Evolutionary conservation across 2,113 vertebrate species (phyloP).

Genomic region (Xiphias gladius): DNA sequence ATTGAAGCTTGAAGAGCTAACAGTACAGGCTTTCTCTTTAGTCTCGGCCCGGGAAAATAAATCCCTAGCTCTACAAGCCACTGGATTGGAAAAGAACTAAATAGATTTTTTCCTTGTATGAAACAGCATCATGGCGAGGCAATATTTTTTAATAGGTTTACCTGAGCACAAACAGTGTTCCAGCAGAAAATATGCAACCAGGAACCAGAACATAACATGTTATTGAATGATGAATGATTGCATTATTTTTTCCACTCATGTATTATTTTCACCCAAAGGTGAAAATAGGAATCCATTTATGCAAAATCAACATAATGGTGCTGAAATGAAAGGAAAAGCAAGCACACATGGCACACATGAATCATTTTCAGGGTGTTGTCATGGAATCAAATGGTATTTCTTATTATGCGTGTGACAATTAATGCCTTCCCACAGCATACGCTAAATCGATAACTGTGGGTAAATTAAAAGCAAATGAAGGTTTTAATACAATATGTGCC

Average conservation of each 20-base stretch:
- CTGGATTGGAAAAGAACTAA: conserved; percentile 79
- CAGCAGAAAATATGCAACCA: conserved; percentile 73
- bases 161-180: conserved; percentile 71
- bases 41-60: conserved; percentile 61
- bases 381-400: conserved; percentile 35
- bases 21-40: conserved; percentile 67
- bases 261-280: conserved; percentile 70
- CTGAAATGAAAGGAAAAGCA: conserved; percentile 58
- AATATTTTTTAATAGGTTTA: conserved; percentile 78
- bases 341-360: conserved; percentile 55
- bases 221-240: conserved; percentile 75
- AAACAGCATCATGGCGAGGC: conserved; percentile 67
- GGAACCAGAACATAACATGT: conserved; percentile 69
- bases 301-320: conserved; percentile 63
- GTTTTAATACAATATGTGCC: conserved; percentile 7
- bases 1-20: conserved; percentile 66
- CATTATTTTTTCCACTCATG: conserved; percentile 52
- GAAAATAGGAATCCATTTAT: conserved; percentile 63
- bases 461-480: conserved; percentile 44
- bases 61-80: conserved; percentile 70
- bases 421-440: conserved; percentile 28
- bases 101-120: conserved; percentile 72
- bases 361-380: conserved; percentile 52
- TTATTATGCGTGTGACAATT: conserved; percentile 53
- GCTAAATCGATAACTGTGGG: conserved; percentile 24